phyloP scores from a whole-genome alignment of 2,888 invertebrate species.

The Sisyra nigra region DNA sequence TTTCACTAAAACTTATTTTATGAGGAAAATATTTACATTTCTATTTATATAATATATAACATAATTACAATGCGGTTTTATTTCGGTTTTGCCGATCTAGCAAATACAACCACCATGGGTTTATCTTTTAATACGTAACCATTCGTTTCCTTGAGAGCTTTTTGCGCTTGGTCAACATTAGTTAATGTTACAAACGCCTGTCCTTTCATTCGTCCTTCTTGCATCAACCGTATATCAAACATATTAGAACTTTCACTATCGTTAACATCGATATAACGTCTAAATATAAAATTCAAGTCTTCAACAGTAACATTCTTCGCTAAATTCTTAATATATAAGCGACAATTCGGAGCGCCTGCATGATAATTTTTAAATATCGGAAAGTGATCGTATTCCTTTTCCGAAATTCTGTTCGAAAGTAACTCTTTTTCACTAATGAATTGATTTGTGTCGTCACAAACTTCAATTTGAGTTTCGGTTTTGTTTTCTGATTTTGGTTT shows the following conservation, averaged over 20 bases:
- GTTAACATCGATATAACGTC: conserved; percentile 35
- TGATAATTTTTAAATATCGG: conserved; percentile 78
- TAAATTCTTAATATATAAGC: conserved; percentile 87
- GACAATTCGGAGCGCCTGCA: conserved; percentile 60
- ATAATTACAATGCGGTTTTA: not conserved
- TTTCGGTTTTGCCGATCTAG: conserved; percentile 27
- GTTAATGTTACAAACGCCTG: conserved; percentile 85
- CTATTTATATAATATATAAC: not conserved
- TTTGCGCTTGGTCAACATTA: conserved; percentile 45
- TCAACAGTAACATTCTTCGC: conserved; percentile 59
- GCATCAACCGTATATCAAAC: conserved; percentile 68
- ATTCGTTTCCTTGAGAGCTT: conserved; percentile 70
- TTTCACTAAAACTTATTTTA: no score
- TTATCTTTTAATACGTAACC: conserved; percentile 74
- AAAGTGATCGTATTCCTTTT: conserved; percentile 52
- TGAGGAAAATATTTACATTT: no score
- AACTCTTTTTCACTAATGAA: conserved; percentile 46
- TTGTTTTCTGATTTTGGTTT: conserved; percentile 21
- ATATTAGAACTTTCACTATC: conserved; percentile 26
- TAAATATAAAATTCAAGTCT: conserved; percentile 62
- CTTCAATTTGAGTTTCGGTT: conserved; percentile 14
- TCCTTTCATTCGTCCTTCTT: conserved; percentile 91
- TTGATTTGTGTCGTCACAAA: conserved; percentile 15
- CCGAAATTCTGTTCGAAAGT: conserved; percentile 47
- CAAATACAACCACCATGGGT: conserved; percentile 85